Evolutionary conservation across 2,797 vertebrate species (phyloP), one percentile per base, ranked within the genome.

Genomic region (Hyperoplus lanceolatus): DNA sequence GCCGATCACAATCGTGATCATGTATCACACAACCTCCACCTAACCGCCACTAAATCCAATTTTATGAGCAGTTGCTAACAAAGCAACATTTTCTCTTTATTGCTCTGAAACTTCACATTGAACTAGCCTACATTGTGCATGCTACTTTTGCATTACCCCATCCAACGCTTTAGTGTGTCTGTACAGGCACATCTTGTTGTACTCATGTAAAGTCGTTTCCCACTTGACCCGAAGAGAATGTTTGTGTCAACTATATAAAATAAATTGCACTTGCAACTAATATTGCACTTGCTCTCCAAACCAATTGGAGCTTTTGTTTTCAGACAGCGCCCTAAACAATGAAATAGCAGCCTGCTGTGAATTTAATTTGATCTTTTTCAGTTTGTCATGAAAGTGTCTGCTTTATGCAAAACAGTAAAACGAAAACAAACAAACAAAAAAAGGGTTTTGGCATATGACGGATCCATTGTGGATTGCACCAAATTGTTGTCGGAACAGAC

Each of bases 291-390:
- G 53, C 9, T 54, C 21, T 16, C 41, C 5, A 16, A 59, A 43
- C 70, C 60, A 77, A 62, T 65, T 68, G 53, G 10, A 66, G 60
- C 55, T 43, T 76, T 80, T 80, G 51, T 76, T 77, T 80, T 70
- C 14, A 69, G 55, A n/a, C 63, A 57, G 50, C 18, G 21, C 29
- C 71, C 54, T 29, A 6, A 68, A 60, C 18, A 64, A 2, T 38
- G 4, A 54, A 12, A 41, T 6, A 3, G 39, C 43, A 0, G 9
- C 64, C 68, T 16, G 45, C 41, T 85, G 51, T 54, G 59, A 6
- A 39, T 54, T 45, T 70, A 63, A 69, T 15, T 54, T 21, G 46
- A 8, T 15, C 69, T 12, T 41, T 80, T 69, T 51, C 45, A 62
- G 21, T 76, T 38, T 5, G 4, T 41, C 14, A 42, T 38, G 11